Evolutionary conservation across 1,140 invertebrate genomes (phyloP).

Genomic region (Alviniconcha marisindica): DNA sequence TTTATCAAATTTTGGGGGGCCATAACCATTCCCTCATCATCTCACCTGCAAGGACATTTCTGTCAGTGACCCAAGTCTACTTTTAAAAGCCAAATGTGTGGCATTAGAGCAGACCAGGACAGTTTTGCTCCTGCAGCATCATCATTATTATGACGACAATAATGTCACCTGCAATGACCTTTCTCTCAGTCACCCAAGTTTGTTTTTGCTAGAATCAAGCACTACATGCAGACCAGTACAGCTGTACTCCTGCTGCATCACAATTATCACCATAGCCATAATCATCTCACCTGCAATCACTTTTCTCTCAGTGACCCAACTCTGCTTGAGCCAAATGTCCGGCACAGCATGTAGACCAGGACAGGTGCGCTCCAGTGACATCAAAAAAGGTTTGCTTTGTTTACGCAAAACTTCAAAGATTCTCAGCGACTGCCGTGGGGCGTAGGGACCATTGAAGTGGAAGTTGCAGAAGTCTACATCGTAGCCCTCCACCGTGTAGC

Average conservation of each 20-base stretch:
- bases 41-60: no score
- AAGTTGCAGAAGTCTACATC: slow-evolving; percentile 63
- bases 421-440: slow-evolving; percentile 46
- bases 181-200: slow-evolving; percentile 55
- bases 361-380: slow-evolving; percentile 59
- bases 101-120: no score
- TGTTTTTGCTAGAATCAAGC: slow-evolving; percentile 58
- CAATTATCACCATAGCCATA: no score
- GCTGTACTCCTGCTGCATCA: slow-evolving; percentile 56
- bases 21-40: no score
- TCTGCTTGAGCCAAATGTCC: slow-evolving; percentile 56
- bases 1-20: no score
- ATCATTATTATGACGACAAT: no score
- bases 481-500: slow-evolving; percentile 58
- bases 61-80: no score
- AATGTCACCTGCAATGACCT: slow-evolving; percentile 40
- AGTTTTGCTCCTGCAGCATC: no score
- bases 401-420: slow-evolving; percentile 57
- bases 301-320: slow-evolving; percentile 54
- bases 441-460: slow-evolving; percentile 62
- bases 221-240: slow-evolving; percentile 57
- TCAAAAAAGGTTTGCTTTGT: slow-evolving; percentile 60
- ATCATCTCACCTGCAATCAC: slow-evolving; percentile 33
- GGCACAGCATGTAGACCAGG: slow-evolving; percentile 53
- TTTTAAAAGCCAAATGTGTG: no score